Conservation (phyloP, 2,797 vertebrate species). For the Echiichthys vipera region DNA sequence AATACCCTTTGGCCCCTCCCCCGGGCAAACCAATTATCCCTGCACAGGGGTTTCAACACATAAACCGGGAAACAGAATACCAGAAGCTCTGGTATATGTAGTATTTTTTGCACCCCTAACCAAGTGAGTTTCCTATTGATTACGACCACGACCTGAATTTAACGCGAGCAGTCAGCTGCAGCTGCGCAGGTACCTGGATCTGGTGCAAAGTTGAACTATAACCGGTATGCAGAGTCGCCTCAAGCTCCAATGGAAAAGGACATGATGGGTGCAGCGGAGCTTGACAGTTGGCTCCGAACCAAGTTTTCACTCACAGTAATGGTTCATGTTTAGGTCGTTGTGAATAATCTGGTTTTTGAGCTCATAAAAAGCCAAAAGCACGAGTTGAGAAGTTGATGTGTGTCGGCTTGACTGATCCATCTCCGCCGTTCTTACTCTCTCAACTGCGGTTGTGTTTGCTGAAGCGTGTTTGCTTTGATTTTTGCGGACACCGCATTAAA, state of each 20-base stretch:
- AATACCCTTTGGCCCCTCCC: too few relatives aligned
- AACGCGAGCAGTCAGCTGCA: not conserved
- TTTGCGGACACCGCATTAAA: not conserved
- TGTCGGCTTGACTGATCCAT: too few relatives aligned
- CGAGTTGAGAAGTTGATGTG: too few relatives aligned
- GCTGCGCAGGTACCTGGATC: constrained; percentile 17
- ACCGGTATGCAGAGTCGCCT: constrained; percentile 16
- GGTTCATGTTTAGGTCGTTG: constrained; percentile 18
- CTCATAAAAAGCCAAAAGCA: not conserved
- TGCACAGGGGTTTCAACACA: too few relatives aligned
- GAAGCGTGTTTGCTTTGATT: constrained; percentile 9
- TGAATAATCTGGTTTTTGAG: not conserved
- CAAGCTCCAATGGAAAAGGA: not conserved
- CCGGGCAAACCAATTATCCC: too few relatives aligned
- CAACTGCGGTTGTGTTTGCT: not conserved
- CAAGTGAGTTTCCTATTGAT: not conserved
- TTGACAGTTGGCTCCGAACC: not conserved
- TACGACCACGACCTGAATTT: too few relatives aligned
- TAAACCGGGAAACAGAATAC: too few relatives aligned
- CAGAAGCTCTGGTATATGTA: too few relatives aligned
- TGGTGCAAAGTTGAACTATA: constrained; percentile 15
- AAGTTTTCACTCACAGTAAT: not conserved
- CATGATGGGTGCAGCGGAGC: constrained; percentile 12
- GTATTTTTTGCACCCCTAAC: not conserved
- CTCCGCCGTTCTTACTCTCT: not conserved